Evolutionary conservation across 2,113 vertebrate species (phyloP).

Genomic region (Nesoenas mayeri): DNA sequence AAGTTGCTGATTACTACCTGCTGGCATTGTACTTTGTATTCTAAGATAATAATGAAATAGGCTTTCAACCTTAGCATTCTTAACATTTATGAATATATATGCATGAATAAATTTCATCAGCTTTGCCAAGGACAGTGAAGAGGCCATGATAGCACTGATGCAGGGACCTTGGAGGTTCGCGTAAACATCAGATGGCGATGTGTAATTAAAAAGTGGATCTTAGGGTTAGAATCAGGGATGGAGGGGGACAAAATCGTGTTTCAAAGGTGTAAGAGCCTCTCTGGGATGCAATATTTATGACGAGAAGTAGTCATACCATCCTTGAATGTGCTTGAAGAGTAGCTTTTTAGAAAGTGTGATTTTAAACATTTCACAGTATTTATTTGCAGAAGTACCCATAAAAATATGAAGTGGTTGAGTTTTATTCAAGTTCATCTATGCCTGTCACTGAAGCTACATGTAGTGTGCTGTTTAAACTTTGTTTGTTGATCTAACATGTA

Average conservation of each 20-base stretch:
- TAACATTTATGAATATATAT: constrained; percentile 5
- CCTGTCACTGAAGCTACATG: too few relatives aligned
- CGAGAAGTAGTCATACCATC: too few relatives aligned
- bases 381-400: too few relatives aligned
- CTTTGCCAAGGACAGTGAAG: neutral
- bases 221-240: neutral
- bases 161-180: neutral
- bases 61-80: neutral
- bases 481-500: too few relatives aligned
- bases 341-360: too few relatives aligned
- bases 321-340: too few relatives aligned
- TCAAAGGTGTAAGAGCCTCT: neutral
- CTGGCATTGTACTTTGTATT: neutral
- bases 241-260: neutral
- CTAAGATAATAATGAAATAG: neutral
- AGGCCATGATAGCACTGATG: neutral
- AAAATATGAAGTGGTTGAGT: too few relatives aligned
- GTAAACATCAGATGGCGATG: neutral
- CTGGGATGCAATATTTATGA: too few relatives aligned
- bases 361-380: too few relatives aligned
- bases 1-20: constrained; percentile 22
- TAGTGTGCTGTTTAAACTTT: too few relatives aligned
- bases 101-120: neutral
- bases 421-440: too few relatives aligned
- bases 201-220: neutral